These are phyloP conservation scores for Troides oblongomaculatus DNA, from an alignment of 2,888 invertebrate genomes.

Conservation along the genomic window DNA sequence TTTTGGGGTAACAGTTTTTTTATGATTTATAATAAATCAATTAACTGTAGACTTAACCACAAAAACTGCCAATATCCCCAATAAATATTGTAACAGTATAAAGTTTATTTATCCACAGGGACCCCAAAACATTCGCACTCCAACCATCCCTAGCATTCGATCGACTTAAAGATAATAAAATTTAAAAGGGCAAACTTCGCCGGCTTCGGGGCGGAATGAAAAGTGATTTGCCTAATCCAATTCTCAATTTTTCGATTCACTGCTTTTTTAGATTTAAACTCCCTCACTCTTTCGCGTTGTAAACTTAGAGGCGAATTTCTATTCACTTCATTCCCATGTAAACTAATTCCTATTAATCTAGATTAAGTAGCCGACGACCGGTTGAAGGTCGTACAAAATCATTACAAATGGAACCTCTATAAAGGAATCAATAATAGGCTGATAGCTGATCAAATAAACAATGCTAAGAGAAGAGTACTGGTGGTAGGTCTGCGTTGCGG, in stretches of 20 bases:
- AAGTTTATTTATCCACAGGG: constrained; percentile 37
- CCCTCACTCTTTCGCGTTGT: constrained; percentile 43
- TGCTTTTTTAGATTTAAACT: constrained; percentile 57
- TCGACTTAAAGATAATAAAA: constrained; percentile 69
- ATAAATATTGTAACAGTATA: constrained; percentile 29
- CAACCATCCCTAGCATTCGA: constrained; percentile 37
- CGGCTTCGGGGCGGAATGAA: constrained; percentile 67
- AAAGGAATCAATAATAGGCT: no score
- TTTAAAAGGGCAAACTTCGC: constrained; percentile 77
- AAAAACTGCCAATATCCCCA: not conserved
- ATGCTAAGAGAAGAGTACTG: no score
- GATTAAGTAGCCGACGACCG: no score
- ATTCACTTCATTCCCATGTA: not conserved
- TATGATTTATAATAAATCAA: no score
- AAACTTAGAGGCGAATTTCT: constrained; percentile 9
- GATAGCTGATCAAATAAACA: no score
- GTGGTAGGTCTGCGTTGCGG: no score
- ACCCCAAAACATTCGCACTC: constrained; percentile 36
- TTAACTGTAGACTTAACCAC: no score
- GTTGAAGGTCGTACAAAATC: no score
- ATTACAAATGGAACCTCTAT: no score
- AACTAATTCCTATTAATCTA: no score
- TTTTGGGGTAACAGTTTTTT: no score
- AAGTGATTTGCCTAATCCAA: constrained; percentile 80
- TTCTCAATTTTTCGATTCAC: constrained; percentile 76